phyloP scores from a whole-genome alignment of 2,113 vertebrate genomes.

The Hypocryptadius cinnamomeus region DNA sequence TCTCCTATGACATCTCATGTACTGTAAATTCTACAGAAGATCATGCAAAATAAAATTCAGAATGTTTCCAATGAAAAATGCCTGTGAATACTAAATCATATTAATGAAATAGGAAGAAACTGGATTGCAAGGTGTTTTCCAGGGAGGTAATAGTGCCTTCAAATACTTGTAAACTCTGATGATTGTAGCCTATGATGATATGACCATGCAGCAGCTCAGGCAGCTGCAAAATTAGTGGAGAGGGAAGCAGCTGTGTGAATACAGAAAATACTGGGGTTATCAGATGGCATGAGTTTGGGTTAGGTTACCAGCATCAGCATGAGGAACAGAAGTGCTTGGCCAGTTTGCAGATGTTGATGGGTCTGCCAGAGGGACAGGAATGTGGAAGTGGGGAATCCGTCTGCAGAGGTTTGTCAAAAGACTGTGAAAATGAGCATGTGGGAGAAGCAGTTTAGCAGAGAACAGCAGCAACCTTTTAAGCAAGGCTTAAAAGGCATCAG shows the following conservation, averaged over 20 bases:
- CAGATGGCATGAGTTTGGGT: neutral
- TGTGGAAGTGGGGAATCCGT: neutral
- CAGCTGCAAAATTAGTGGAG: neutral
- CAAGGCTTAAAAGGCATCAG: neutral
- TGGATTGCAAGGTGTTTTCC: neutral
- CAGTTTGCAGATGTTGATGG: neutral
- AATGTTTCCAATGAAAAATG: neutral
- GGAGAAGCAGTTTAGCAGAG: slow-evolving; percentile 1
- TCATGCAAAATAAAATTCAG: neutral
- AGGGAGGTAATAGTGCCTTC: neutral
- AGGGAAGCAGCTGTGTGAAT: neutral
- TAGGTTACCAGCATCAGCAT: neutral
- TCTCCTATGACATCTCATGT: neutral
- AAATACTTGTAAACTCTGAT: neutral
- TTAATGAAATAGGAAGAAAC: neutral
- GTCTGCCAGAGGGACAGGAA: neutral
- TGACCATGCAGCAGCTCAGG: neutral
- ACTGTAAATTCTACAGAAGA: neutral
- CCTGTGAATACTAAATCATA: neutral
- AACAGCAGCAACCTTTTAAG: neutral
- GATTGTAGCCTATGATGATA: neutral
- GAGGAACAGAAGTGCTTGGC: neutral
- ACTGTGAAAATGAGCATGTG: neutral
- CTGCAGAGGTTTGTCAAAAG: neutral
- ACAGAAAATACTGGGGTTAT: neutral